phyloP scores from a whole-genome alignment of 2,888 invertebrate genomes.

The Stramonita haemastoma region DNA sequence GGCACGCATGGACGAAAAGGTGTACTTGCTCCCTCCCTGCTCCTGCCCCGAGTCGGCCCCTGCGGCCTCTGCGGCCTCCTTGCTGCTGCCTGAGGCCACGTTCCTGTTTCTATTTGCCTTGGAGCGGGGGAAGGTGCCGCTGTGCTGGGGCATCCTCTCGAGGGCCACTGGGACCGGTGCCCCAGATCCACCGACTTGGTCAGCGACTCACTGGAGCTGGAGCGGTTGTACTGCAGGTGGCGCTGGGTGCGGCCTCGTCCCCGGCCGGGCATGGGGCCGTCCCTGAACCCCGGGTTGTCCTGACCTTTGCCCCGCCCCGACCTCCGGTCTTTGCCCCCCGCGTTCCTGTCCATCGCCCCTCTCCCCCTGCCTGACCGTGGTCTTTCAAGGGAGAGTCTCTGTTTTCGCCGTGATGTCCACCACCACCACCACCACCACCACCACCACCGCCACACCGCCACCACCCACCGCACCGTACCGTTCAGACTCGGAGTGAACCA shows the following conservation, averaged over 20 bases:
- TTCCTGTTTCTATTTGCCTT: constrained; percentile 39
- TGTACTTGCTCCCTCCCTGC: constrained; percentile 37
- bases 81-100: constrained; percentile 35
- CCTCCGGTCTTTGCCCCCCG: not conserved
- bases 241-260: constrained; percentile 33
- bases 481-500: not conserved
- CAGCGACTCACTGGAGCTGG: constrained; percentile 50
- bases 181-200: constrained; percentile 40
- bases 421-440: constrained; percentile 24
- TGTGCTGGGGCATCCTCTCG: constrained; percentile 32
- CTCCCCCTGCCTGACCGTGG: constrained; percentile 20
- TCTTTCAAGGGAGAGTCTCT: not conserved
- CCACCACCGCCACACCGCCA: not conserved
- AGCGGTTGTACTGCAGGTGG: constrained; percentile 41
- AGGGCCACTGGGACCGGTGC: constrained; percentile 35
- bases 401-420: constrained; percentile 8
- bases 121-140: constrained; percentile 46
- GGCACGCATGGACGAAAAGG: constrained; percentile 50
- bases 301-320: not conserved
- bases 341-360: not conserved
- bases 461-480: not conserved
- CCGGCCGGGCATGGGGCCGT: not conserved
- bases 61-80: constrained; percentile 40
- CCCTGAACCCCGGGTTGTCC: not conserved
- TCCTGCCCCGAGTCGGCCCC: constrained; percentile 38